Evolutionary conservation across 2,888 invertebrate species (phyloP), one percentile per base, ranked within the genome.

Genomic region (Chironomus tentans): DNA sequence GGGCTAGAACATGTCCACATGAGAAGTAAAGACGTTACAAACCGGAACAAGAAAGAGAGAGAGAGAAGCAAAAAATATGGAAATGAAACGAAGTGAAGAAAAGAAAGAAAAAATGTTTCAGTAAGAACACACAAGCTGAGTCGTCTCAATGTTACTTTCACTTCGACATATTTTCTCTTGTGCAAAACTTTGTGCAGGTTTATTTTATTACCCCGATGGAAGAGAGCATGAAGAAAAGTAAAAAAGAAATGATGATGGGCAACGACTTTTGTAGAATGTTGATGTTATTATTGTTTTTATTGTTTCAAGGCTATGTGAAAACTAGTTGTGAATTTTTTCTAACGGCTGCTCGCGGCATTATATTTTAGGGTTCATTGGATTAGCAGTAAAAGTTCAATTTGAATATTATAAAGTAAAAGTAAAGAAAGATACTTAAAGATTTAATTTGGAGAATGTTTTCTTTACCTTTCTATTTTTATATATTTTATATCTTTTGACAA

Each of bases 101-200:
- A 72, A 62, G 61, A 38, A 22, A 65, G 56, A 15, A 65, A 72
- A 72, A 72, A 38, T 28, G 21, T 72, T 61, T 56, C 47, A 18
- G 46, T 46, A 18, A 72, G 72, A 72, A 72, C 72, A 46, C 72
- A 72, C 61, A 71, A 24, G 22, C 24, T 13, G 65, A 21, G 38
- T 13, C 18, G 65, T 65, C 65, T 65, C 65, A 21, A 65, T 65
- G 21, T 72, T 72, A 72, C 72, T 72, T 72, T 72, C 72, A 72
- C 72, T 72, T 72, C 46, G 70, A 46, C 70, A 72, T 22, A 61
- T 62, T 62, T 72, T 72, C 46, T 50, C 72, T 72, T 70, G 62
- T 72, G 72, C 72, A 62, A 72, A 72, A 72, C 62, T 62, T 10
- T 62, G 61, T 61, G 72, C 62, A 72, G 62, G 62, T 72, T 62